Base-by-base conservation (phyloP, 2,888 invertebrate species). In the Celastrina argiolus region DNA sequence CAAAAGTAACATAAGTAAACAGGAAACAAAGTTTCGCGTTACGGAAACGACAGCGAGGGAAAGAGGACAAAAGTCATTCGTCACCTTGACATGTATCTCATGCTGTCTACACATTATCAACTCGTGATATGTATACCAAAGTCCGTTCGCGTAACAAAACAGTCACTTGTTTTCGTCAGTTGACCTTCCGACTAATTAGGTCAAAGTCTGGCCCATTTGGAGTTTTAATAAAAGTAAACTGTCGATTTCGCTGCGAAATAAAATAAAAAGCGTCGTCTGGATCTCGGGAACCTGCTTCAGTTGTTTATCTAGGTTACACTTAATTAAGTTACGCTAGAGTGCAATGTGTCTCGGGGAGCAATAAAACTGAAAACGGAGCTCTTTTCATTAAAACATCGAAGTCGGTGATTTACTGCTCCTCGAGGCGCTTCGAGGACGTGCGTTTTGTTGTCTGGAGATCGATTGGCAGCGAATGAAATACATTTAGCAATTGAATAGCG, bases 401-500 rank as follows among this genome's bases (percentile, higher is more conserved):
- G 84, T 76, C 78, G 78, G 82, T 84, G 84, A 90, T 88, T 88
- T 88, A 90, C 88, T 78, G 86, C 77, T 87, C 80, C 87, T 78
- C 75, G 88, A 88, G 89, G 84, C 85, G 83, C 83, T 87, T 81
- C 78, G 86, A 82, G 79, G 70, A 79, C 76, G 84, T 86, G 86
- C 85, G 85, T 88, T 87, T 87, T 86, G 87, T 87, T 87, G 85
- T 81, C 81, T 80, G 74, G 78, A 88, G 89, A 88, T 89, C 88
- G 88, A 91, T 89, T 84, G 88, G 83, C 75, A 80, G 75, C 77
- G 84, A 87, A 88, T 88, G 88, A 91, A 89, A 89, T 87, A 88
- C 85, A 85, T 86, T 86, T 81, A 76, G 80, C 86, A 88, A 89
- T 88, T 87, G 87, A 88, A 88, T 84, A 84, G 84, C 82, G 76